Conservation (phyloP, 2,113 vertebrate species). For the Poeciliopsis turrubarensis region DNA sequence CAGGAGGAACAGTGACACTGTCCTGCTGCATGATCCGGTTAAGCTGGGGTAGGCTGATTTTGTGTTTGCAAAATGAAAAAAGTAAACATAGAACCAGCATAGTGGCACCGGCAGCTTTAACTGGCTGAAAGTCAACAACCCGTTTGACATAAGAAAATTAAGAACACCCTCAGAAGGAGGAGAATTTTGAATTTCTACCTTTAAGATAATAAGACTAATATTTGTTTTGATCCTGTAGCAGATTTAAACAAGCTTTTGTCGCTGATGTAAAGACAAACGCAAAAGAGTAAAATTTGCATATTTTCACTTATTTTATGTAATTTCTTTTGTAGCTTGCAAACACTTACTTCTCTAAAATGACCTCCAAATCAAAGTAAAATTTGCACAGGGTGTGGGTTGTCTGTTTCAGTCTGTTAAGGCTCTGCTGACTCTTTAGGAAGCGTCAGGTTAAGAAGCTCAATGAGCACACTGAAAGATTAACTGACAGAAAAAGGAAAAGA, state of each 20-base stretch:
- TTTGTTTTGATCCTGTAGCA: neutral
- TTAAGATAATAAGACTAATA: neutral
- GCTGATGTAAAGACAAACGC: neutral
- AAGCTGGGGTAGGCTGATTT: slow-evolving; percentile 51
- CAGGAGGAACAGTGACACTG: slow-evolving; percentile 65
- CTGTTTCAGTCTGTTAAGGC: slow-evolving; percentile 84
- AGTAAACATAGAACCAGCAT: slow-evolving; percentile 58
- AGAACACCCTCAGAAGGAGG: neutral
- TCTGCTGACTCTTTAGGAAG: slow-evolving; percentile 78
- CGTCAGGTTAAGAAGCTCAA: slow-evolving; percentile 75
- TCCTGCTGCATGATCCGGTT: slow-evolving; percentile 54
- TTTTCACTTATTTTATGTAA: slow-evolving; percentile 15
- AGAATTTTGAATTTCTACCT: neutral
- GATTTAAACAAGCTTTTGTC: neutral
- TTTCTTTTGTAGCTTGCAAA: slow-evolving; percentile 46
- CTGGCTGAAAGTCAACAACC: slow-evolving; percentile 81
- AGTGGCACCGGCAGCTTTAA: slow-evolving; percentile 78
- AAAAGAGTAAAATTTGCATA: neutral
- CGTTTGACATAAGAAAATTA: slow-evolving; percentile 9
- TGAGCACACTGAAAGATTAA: slow-evolving; percentile 72
- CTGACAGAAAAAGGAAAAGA: slow-evolving; percentile 56
- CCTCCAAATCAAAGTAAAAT: slow-evolving; percentile 55
- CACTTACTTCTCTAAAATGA: slow-evolving; percentile 55
- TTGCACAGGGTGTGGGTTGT: slow-evolving; percentile 70
- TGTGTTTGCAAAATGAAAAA: slow-evolving; percentile 58